phyloP scores from a whole-genome alignment of 1,140 invertebrate genomes.

The Piezodorus guildinii region DNA sequence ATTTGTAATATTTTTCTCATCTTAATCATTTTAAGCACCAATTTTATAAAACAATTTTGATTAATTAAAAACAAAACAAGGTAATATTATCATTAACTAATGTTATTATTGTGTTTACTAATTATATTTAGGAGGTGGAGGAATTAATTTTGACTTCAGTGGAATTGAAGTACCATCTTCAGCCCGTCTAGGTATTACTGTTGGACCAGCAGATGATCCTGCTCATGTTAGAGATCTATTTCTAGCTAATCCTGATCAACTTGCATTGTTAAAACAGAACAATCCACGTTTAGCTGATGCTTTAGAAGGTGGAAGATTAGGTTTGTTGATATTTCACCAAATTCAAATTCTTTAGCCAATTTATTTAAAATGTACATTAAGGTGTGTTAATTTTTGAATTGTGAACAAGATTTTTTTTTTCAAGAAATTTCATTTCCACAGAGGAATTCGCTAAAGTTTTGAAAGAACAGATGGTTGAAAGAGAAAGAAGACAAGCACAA shows the following conservation, averaged over 20 bases:
- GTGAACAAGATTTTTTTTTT: slow-evolving; percentile 12
- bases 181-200: background rate
- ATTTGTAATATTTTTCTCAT: no score
- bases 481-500: slow-evolving; percentile 68
- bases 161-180: slow-evolving; percentile 57
- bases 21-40: no score
- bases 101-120: background rate
- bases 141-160: slow-evolving; percentile 60
- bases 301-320: slow-evolving; percentile 65
- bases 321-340: slow-evolving; percentile 33
- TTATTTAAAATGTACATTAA: background rate
- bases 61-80: no score
- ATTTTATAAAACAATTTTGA: no score
- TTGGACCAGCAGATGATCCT: slow-evolving; percentile 63
- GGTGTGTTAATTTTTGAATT: background rate
- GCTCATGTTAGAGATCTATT: slow-evolving; percentile 81
- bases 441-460: slow-evolving; percentile 75
- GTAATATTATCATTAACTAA: no score
- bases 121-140: background rate
- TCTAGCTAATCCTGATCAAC: slow-evolving; percentile 80
- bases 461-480: slow-evolving; percentile 62
- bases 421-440: slow-evolving; percentile 33
- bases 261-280: slow-evolving; percentile 83
- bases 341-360: background rate
- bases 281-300: slow-evolving; percentile 88